These are phyloP conservation scores for Corticium candelabrum DNA, from an alignment of 37 sponge, comb jelly and placozoan species.

Conservation along the genomic window DNA sequence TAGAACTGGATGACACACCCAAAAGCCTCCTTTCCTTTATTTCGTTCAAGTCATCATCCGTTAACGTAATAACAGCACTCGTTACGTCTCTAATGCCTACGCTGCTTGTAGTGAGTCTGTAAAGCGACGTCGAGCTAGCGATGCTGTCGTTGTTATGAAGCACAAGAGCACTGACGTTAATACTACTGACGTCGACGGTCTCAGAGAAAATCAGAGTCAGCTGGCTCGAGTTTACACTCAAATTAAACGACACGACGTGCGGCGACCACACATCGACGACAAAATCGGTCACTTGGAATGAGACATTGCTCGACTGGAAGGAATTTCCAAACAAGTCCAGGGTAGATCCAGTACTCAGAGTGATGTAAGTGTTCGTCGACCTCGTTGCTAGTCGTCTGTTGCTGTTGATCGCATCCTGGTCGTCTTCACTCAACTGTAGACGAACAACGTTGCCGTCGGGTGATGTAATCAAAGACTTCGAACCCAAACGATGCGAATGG, in stretches of 20 bases:
- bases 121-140: not conserved
- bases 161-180: conserved; percentile 36
- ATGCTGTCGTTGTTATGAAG: conserved; percentile 20
- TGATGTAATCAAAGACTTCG: not conserved
- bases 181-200: conserved; percentile 42
- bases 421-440: not conserved
- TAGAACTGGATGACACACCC: not conserved
- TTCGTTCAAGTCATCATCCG: not conserved
- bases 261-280: conserved; percentile 11
- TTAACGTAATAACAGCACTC: not conserved
- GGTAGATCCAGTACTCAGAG: not conserved
- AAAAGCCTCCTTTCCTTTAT: not conserved
- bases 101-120: not conserved
- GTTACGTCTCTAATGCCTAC: not conserved
- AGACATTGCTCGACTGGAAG: not conserved
- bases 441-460: not conserved
- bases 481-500: not conserved
- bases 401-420: not conserved
- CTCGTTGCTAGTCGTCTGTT: not conserved
- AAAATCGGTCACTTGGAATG: not conserved
- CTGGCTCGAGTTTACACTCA: conserved; percentile 60
- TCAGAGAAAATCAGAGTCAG: conserved; percentile 67
- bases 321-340: not conserved
- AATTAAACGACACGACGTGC: conserved; percentile 45
- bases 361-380: not conserved